Percentiles rank a stretch among this genome's conserved stretches.
These are phyloP conservation scores for Daktulosphaira vitifoliae DNA, from an alignment of 1,140 invertebrate genomes.

Conservation along the genomic window DNA sequence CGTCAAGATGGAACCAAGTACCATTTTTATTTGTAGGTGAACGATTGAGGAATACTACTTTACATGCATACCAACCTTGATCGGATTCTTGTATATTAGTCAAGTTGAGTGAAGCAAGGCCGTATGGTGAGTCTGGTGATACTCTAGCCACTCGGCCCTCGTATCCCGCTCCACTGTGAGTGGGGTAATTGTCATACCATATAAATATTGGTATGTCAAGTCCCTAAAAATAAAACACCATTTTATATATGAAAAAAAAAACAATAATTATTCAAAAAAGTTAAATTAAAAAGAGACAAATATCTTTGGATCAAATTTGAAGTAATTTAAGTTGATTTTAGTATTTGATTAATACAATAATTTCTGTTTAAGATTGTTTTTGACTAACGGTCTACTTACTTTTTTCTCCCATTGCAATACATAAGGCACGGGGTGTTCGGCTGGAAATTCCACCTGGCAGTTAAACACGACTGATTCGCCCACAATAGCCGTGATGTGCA, in stretches of 20 bases:
- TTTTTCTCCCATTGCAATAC: slow-evolving; percentile 97
- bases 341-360: no score
- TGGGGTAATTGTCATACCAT: slow-evolving; percentile 94
- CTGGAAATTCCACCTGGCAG: slow-evolving; percentile 91
- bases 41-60: slow-evolving; percentile 89
- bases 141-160: slow-evolving; percentile 82
- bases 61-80: slow-evolving; percentile 96
- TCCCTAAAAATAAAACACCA: slow-evolving; percentile 61
- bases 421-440: slow-evolving; percentile 87
- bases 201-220: slow-evolving; percentile 92
- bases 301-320: slow-evolving; percentile 83
- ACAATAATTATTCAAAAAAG: background rate
- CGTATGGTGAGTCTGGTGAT: slow-evolving; percentile 73
- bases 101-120: slow-evolving; percentile 84
- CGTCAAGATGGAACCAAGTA: slow-evolving; percentile 93
- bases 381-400: slow-evolving; percentile 71
- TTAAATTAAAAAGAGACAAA: no score
- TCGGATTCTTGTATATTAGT: slow-evolving; percentile 85
- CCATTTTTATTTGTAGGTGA: slow-evolving; percentile 80
- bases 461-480: slow-evolving; percentile 93
- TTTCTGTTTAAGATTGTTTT: no score
- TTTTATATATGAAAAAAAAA: background rate
- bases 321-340: no score
- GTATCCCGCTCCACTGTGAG: slow-evolving; percentile 85
- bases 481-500: slow-evolving; percentile 89